Percentiles rank a stretch among this genome's conserved stretches.
These are phyloP conservation scores for Odontomyia ornata DNA, from an alignment of 2,888 invertebrate species.

Conservation along the genomic window DNA sequence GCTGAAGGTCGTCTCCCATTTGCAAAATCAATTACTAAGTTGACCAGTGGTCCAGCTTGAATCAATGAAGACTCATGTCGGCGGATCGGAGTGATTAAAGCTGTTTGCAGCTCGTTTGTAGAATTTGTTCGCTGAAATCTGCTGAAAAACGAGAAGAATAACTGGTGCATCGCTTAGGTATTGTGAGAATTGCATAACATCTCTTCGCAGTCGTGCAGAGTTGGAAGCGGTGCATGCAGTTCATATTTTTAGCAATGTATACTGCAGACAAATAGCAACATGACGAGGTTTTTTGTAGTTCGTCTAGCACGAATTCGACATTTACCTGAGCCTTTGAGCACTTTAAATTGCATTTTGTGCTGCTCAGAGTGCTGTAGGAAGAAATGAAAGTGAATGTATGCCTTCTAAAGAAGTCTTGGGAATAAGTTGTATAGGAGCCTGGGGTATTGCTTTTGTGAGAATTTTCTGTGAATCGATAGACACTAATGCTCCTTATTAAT, in stretches of 20 bases:
- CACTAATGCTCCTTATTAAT: too few relatives aligned
- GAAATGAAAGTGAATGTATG: not conserved
- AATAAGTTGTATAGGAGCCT: too few relatives aligned
- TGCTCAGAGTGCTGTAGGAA: not conserved
- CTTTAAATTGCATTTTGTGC: not conserved
- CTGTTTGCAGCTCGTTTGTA: slow-evolving; percentile 5
- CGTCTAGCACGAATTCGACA: slow-evolving; percentile 41
- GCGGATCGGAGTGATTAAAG: not conserved
- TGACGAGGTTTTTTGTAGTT: not conserved
- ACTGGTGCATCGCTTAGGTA: not conserved
- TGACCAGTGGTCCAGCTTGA: slow-evolving; percentile 2
- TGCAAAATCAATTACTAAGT: slow-evolving; percentile 18
- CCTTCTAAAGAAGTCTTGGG: not conserved
- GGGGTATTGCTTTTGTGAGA: too few relatives aligned
- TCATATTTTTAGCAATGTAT: not conserved
- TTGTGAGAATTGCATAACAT: slow-evolving; percentile 19
- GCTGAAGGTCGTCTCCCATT: slow-evolving; percentile 34
- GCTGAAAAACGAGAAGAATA: not conserved
- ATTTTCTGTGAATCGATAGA: too few relatives aligned
- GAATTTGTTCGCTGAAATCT: not conserved
- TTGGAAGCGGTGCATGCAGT: not conserved
- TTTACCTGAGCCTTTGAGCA: slow-evolving; percentile 1
- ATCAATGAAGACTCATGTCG: slow-evolving; percentile 29
- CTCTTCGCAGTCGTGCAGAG: not conserved
- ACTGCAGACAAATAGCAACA: not conserved